Evolutionary conservation across 2,888 invertebrate genomes (phyloP).

Genomic region (Chrysomela aeneicollis): DNA sequence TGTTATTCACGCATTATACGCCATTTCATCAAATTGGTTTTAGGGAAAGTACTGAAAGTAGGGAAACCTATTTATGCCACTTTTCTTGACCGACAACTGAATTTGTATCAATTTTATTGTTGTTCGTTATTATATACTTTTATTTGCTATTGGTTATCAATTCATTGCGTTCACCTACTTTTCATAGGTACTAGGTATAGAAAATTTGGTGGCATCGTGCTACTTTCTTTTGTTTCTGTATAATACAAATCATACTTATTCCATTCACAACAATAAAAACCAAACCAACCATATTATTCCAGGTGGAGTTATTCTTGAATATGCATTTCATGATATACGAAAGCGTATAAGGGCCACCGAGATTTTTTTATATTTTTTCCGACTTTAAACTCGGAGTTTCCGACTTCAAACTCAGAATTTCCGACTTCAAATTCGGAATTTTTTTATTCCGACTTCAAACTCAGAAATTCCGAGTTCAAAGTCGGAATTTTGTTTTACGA

Average conservation of each 20-base stretch:
- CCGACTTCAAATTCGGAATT: too few species aligned
- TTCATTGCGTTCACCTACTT: conserved; percentile 21
- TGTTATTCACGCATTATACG: conserved; percentile 26
- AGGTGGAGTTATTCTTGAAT: background rate
- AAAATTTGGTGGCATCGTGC: background rate
- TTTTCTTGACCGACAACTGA: conserved; percentile 30
- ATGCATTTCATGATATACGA: too few species aligned
- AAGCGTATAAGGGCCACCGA: too few species aligned
- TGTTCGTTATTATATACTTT: conserved; percentile 19
- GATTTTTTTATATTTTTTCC: too few species aligned
- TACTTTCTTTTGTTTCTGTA: background rate
- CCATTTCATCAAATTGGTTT: conserved; percentile 22
- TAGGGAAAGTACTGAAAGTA: conserved; percentile 39
- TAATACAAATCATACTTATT: too few species aligned
- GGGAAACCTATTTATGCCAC: conserved; percentile 38
- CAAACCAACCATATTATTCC: too few species aligned
- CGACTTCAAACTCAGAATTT: too few species aligned
- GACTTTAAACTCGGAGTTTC: too few species aligned
- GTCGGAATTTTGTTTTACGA: too few species aligned
- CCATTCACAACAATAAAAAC: too few species aligned
- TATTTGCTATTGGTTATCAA: conserved; percentile 22
- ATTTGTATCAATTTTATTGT: conserved; percentile 30
- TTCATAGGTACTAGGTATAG: background rate
- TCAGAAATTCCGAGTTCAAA: too few species aligned
- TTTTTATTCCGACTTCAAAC: too few species aligned